Conservation (phyloP, 2,888 invertebrate genomes). For the Hofmannophila pseudospretella region DNA sequence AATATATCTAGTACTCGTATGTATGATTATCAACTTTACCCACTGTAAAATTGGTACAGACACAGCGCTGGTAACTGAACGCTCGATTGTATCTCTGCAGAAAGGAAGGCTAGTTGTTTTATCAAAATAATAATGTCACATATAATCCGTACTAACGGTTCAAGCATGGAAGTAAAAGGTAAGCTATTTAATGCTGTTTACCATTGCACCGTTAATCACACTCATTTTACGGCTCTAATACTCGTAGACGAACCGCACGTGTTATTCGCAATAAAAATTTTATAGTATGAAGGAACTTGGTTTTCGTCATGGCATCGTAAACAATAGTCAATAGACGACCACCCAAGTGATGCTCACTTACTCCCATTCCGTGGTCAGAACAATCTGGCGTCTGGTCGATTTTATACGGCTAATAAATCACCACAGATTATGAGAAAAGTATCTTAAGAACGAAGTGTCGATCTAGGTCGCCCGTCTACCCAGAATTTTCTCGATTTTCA, state of each 20-base stretch:
- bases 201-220: conserved; percentile 26
- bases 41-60: no score
- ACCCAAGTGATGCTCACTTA: conserved; percentile 44
- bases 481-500: not conserved
- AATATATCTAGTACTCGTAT: no score
- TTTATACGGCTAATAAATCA: conserved; percentile 68
- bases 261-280: conserved; percentile 28
- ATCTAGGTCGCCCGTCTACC: conserved; percentile 49
- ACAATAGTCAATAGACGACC: conserved; percentile 47
- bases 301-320: conserved; percentile 31
- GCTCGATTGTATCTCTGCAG: no score
- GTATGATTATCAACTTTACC: no score
- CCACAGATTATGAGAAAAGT: conserved; percentile 46
- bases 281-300: conserved; percentile 18
- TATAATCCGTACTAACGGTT: no score
- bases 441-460: conserved; percentile 41
- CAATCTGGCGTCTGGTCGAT: conserved; percentile 51
- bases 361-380: conserved; percentile 36
- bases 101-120: no score
- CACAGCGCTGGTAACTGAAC: no score
- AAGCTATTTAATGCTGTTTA: no score
- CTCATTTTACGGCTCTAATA: conserved; percentile 10
- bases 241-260: conserved; percentile 11
- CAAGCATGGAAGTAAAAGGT: no score
- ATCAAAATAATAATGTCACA: no score